These are phyloP conservation scores for Ceraclea dissimilis DNA, from an alignment of 2,888 invertebrate genomes.

Conservation along the genomic window DNA sequence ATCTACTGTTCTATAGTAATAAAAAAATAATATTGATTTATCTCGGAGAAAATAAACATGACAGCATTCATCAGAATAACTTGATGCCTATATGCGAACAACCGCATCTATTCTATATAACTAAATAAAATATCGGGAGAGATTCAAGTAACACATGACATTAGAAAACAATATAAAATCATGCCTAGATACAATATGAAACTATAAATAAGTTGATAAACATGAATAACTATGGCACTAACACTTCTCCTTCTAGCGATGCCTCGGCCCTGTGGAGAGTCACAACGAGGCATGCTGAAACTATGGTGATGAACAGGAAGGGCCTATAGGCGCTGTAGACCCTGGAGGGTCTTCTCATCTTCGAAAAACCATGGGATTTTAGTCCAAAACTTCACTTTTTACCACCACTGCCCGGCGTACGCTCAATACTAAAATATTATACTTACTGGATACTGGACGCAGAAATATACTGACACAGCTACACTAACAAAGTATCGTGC, in stretches of 20 bases:
- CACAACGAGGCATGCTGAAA: slow-evolving; percentile 11
- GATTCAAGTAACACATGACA: no score
- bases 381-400: not conserved
- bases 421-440: not conserved
- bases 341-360: slow-evolving; percentile 30
- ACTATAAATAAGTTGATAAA: not conserved
- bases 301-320: slow-evolving; percentile 22
- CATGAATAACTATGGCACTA: slow-evolving; percentile 1
- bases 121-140: no score
- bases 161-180: no score
- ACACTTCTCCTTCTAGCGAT: slow-evolving; percentile 20
- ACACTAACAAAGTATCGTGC: not conserved
- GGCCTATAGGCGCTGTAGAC: slow-evolving; percentile 19
- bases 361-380: not conserved
- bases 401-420: not conserved
- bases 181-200: not conserved
- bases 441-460: not conserved
- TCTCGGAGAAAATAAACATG: no score
- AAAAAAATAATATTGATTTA: no score
- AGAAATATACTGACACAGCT: not conserved
- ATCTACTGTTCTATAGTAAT: no score
- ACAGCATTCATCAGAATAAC: no score
- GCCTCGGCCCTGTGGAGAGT: slow-evolving; percentile 23
- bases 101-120: no score
- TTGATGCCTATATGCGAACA: no score